A percentile compares a stretch with the other conserved stretches of the same genome.
phyloP scores from a whole-genome alignment of 2,888 invertebrate species.

The Euplagia quadripunctaria region DNA sequence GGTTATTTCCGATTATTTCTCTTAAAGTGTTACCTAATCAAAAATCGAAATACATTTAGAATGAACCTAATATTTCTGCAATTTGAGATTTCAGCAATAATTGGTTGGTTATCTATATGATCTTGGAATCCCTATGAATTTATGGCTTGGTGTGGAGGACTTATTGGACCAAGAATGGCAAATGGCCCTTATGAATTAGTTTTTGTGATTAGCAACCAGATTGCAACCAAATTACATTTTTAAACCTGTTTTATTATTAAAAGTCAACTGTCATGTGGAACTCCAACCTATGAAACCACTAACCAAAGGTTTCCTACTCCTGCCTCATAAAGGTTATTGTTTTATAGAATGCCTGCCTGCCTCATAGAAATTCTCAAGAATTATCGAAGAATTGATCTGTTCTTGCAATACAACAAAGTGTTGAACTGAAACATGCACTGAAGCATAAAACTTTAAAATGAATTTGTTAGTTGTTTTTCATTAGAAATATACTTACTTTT shows the following conservation, averaged over 20 bases:
- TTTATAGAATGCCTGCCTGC: too few relatives aligned
- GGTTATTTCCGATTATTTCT: too few relatives aligned
- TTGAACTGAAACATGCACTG: background rate
- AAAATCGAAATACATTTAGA: too few relatives aligned
- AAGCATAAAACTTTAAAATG: background rate
- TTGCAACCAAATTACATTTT: background rate
- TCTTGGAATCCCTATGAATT: too few relatives aligned
- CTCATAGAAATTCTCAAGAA: background rate
- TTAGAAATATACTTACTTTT: constrained; percentile 66
- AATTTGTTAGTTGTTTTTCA: background rate
- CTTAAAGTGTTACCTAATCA: too few relatives aligned
- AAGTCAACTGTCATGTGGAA: background rate
- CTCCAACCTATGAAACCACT: background rate
- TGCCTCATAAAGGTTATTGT: background rate
- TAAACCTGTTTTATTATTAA: background rate
- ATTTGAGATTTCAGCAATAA: too few relatives aligned
- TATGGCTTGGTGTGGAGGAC: too few relatives aligned
- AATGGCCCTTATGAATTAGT: background rate
- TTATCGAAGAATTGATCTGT: too few relatives aligned
- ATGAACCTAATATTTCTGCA: too few relatives aligned
- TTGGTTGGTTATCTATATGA: too few relatives aligned
- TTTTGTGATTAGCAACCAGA: background rate
- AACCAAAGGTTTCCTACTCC: background rate
- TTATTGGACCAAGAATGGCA: background rate
- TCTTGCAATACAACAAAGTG: background rate